phyloP scores from a whole-genome alignment of 2,797 vertebrate genomes.

The Betta splendens region DNA sequence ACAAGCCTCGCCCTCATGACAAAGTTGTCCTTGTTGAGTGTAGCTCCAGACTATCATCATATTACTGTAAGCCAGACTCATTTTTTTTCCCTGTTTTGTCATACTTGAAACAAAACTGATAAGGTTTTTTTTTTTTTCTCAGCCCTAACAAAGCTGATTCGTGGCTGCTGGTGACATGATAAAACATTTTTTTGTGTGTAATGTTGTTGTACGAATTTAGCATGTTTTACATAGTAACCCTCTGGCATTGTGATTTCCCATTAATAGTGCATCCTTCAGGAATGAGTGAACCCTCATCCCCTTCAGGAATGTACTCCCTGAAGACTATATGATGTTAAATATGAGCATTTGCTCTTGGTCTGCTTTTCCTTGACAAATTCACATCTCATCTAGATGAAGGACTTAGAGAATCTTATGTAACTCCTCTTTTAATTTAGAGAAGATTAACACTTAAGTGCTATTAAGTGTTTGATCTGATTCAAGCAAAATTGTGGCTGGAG shows the following conservation, averaged over 20 bases:
- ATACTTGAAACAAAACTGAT: slow-evolving; percentile 3
- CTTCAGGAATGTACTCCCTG: too few relatives aligned
- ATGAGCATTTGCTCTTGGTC: slow-evolving; percentile 7
- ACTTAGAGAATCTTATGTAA: slow-evolving; percentile 25
- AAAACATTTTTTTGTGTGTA: too few relatives aligned
- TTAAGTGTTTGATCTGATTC: slow-evolving; percentile 7
- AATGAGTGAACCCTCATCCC: too few relatives aligned
- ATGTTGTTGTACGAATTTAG: too few relatives aligned
- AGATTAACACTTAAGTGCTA: slow-evolving; percentile 17
- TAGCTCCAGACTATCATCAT: neutral
- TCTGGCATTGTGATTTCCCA: too few relatives aligned
- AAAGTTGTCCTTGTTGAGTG: slow-evolving; percentile 20
- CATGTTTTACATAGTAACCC: too few relatives aligned
- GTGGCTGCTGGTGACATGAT: too few relatives aligned
- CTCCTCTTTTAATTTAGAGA: slow-evolving; percentile 6
- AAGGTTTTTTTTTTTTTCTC: neutral
- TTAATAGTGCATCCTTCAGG: too few relatives aligned
- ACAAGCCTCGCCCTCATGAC: slow-evolving; percentile 11
- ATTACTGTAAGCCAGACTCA: neutral
- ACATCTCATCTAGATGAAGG: slow-evolving; percentile 34
- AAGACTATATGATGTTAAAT: too few relatives aligned
- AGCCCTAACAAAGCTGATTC: neutral
- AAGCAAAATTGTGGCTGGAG: neutral
- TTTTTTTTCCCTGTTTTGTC: slow-evolving; percentile 1
- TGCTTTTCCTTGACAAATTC: slow-evolving; percentile 20